Evolutionary conservation across 2,797 vertebrate species (phyloP), one percentile per base, ranked within the genome.

Genomic region (Diplodus sargus): DNA sequence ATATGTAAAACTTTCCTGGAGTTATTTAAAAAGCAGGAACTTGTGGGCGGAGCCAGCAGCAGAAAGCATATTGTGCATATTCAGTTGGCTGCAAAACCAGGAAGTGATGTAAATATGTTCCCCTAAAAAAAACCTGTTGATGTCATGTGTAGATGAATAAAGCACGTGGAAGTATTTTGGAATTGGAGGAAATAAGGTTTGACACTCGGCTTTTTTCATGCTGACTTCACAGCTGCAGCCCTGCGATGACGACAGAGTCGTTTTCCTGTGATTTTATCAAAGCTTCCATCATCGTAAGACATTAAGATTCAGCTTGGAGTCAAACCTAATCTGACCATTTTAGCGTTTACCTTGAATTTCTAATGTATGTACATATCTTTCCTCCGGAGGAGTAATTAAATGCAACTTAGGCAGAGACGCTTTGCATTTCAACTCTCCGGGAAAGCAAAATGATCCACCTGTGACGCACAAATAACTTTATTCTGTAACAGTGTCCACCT

Each of bases 391-490:
- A 51, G 59, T 42, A 58, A 82, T 59, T 25, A 22, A 61, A 74
- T 56, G 52, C 56, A 18, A 22, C 22, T 48, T 51, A 43, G 6
- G 60, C 17, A 45, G 53, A 58, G 59, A 22, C 45, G 18, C n/a
- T 49, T 70, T 47, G 74, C 62, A 65, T 76, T 22, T 42, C 6
- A 53, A 23, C 69, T 43, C 42, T 25, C 13, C 65, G 45, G 62
- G 47, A 70, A 69, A 75, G 75, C 62, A 28, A 59, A 66, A 6
- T 43, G 22, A 85, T 75, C 6, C 66, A 75, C 60, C 69, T 49
- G 10, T 30, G 53, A 74, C 65, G 70, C 42, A 68, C 49, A 84
- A 81, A 76, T 34, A 23, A 51, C 47, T 76, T 61, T 34, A 47
- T 66, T 72, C 60, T 59, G 57, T 53, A 75, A 81, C 69, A 51